Evolutionary conservation across 2,888 invertebrate species (phyloP).

Genomic region (Phortica okadai): DNA sequence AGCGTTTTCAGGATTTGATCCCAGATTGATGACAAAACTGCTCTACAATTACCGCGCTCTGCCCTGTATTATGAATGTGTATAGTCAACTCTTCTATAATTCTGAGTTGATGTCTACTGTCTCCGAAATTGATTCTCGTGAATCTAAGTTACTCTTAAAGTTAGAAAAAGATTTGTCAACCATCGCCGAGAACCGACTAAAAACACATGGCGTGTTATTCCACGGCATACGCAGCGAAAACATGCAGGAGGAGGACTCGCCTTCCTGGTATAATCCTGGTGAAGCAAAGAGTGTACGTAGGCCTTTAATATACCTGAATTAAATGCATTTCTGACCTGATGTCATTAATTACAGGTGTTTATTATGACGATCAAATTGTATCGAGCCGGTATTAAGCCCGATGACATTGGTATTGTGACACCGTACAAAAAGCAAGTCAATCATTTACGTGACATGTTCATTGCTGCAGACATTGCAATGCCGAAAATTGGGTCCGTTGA

Average conservation of each 20-base stretch:
- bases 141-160: conserved; percentile 70
- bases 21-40: conserved; percentile 88
- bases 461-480: conserved; percentile 76
- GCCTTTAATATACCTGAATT: background rate
- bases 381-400: conserved; percentile 79
- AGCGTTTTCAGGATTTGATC: conserved; percentile 83
- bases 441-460: conserved; percentile 68
- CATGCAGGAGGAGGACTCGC: conserved; percentile 85
- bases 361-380: conserved; percentile 81
- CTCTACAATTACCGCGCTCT: conserved; percentile 93
- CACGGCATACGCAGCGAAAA: conserved; percentile 85
- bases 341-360: conserved; percentile 74
- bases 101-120: conserved; percentile 82
- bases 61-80: conserved; percentile 84
- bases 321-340: background rate
- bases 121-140: conserved; percentile 68
- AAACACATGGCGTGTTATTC: conserved; percentile 79
- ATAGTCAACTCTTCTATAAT: conserved; percentile 91
- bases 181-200: conserved; percentile 44
- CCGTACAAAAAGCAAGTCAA: conserved; percentile 94
- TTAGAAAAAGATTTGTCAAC: conserved; percentile 42
- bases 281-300: conserved; percentile 78
- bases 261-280: conserved; percentile 92
- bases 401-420: conserved; percentile 88
- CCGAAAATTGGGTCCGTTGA: conserved; percentile 89